Base-by-base conservation (phyloP, 2,797 vertebrate genomes). In the Threskiornis aethiopicus region DNA sequence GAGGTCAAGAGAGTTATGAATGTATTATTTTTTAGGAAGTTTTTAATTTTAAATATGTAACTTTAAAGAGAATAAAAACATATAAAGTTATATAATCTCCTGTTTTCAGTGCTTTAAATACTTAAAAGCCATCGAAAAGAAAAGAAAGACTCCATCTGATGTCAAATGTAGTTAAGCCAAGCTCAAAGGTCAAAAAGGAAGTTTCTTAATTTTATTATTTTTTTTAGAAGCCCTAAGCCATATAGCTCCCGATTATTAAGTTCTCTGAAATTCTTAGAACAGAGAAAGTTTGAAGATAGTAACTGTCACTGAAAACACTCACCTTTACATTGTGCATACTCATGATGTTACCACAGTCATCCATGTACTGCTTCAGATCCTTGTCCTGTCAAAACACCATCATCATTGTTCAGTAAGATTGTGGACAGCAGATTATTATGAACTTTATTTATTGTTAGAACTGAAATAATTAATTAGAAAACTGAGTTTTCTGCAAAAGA, bases 321-420 rank as follows among this genome's bases (percentile, higher is more conserved):
- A 99, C 99, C 99, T 99, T 99, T 90, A 99, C 99, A 73, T 99
- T 99, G 98, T 99, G 99, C 99, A 99, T 99, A 91, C 99, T 99
- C 99, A 99, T 99, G 91, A 99, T 99, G 97, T 99, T 99, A 58
- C 99, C 99, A 97, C 99, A 99, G 97, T 99, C 99, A 42, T 99
- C 99, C 99, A 99, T 99, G 97, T 99, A 99, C 98, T 99, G 99
- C 96, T 99, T 99, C 97, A 99, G 98, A 96, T 99, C 99, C 97
- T 99, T 99, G 95, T 99, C 99, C 99, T 99, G 52, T 80, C 57
- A 98, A 92, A 97, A 97, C 89, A 96, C 4, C 81, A 66, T 13
- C n/a, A 85, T 9, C 8, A 44, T 0, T 47, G 17, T 33, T 96
- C 46, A 92, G 42, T 35, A 83, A 58, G 75, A 89, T 75, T 55